These are phyloP conservation scores for Channa maculata DNA, from an alignment of 2,113 vertebrate genomes.

Conservation along the genomic window DNA sequence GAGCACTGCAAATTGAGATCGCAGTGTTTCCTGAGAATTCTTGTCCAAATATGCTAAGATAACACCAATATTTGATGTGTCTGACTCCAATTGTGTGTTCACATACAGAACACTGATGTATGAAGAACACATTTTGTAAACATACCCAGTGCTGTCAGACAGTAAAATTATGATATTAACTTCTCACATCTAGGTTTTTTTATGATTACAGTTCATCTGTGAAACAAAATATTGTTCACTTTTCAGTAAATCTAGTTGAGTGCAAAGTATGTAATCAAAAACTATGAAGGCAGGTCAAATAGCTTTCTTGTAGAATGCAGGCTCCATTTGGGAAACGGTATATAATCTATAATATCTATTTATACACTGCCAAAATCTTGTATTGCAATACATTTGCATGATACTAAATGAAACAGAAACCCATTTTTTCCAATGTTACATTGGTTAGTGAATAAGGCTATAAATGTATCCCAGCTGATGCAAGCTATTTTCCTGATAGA, in stretches of 20 bases:
- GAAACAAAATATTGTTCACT: not conserved
- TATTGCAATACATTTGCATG: not conserved
- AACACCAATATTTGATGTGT: not conserved
- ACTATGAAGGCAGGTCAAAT: not conserved
- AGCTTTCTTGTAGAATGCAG: not conserved
- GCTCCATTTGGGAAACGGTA: not conserved
- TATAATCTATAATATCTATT: too few relatives aligned
- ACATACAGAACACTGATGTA: not conserved
- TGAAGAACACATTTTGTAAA: not conserved
- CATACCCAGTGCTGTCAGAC: slow-evolving; percentile 2
- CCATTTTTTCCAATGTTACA: not conserved
- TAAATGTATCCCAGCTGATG: not conserved
- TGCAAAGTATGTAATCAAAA: slow-evolving; percentile 12
- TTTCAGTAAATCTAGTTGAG: not conserved
- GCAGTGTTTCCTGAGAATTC: not conserved
- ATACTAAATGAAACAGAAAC: not conserved
- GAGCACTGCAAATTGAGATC: not conserved
- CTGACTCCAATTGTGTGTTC: not conserved
- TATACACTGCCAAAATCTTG: not conserved
- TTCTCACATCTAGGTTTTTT: not conserved
- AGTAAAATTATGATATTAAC: not conserved
- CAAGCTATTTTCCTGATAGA: not conserved
- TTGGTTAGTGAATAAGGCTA: not conserved
- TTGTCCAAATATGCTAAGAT: too few relatives aligned
- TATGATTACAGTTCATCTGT: not conserved